A percentile compares a stretch with the other conserved stretches of the same genome.
Evolutionary conservation across 2,888 invertebrate species (phyloP).

Genomic region (Oligia latruncula): DNA sequence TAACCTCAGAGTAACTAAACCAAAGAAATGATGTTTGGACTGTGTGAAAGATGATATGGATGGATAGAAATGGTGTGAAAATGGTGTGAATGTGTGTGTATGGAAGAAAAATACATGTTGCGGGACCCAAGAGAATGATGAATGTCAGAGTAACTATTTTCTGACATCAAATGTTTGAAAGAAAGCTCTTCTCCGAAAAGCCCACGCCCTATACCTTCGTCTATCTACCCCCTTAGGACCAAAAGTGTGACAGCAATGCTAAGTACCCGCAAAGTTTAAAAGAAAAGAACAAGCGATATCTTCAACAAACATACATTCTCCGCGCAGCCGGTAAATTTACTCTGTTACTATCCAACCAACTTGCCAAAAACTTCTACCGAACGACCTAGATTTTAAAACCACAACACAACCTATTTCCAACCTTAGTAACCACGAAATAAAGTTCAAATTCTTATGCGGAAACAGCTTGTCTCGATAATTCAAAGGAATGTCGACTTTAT

Average conservation of each 20-base stretch:
- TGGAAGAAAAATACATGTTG: background rate
- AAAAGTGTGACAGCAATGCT: conserved; percentile 14
- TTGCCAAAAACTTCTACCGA: conserved; percentile 69
- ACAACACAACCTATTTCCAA: conserved; percentile 33
- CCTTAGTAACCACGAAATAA: conserved; percentile 36
- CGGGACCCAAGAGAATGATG: background rate
- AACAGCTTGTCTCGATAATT: background rate
- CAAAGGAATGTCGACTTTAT: conserved; percentile 62
- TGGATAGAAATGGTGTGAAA: background rate
- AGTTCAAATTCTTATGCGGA: conserved; percentile 34
- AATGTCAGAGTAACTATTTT: background rate
- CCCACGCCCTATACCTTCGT: too few relatives aligned
- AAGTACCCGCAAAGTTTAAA: conserved; percentile 34
- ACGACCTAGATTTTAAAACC: conserved; percentile 65
- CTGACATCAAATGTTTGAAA: background rate
- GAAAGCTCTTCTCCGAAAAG: background rate
- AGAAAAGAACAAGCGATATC: conserved; percentile 38
- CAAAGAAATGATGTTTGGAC: background rate
- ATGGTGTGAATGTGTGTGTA: background rate
- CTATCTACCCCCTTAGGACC: background rate
- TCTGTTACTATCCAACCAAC: conserved; percentile 67
- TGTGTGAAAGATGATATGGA: background rate
- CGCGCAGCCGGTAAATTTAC: conserved; percentile 49
- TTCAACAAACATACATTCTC: conserved; percentile 51
- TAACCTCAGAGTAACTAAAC: background rate